Conservation (phyloP, 2,113 vertebrate genomes). For the Vulpes ferrilata region DNA sequence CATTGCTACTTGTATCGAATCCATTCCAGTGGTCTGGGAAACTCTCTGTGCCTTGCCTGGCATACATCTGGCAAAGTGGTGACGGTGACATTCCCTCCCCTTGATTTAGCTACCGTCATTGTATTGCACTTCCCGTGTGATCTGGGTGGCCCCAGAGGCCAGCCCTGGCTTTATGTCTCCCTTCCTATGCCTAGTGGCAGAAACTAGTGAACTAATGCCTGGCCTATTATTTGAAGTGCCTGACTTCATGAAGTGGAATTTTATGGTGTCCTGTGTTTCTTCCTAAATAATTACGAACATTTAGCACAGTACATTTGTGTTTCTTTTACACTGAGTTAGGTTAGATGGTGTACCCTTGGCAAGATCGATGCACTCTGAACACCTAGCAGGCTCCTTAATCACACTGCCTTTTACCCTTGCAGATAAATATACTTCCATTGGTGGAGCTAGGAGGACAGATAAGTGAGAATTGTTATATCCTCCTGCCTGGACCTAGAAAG, state of each 20-base stretch:
- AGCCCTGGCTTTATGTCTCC: not conserved
- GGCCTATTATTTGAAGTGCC: not conserved
- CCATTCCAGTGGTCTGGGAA: not conserved
- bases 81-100: not conserved
- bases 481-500: not conserved
- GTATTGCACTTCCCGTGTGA: not conserved
- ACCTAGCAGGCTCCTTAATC: not conserved
- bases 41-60: not conserved
- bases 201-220: not conserved
- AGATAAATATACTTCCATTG: not conserved
- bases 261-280: not conserved
- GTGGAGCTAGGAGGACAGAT: not conserved
- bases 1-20: not conserved
- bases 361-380: not conserved
- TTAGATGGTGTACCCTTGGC: not conserved
- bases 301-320: not conserved
- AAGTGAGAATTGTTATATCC: not conserved
- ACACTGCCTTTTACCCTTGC: not conserved
- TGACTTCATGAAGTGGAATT: not conserved
- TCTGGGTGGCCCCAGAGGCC: not conserved
- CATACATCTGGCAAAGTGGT: not conserved
- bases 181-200: not conserved
- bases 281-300: not conserved
- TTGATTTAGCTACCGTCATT: not conserved
- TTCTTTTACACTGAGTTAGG: not conserved